Evolutionary conservation across 1,140 invertebrate species (phyloP).

Genomic region (Latrodectus geometricus): DNA sequence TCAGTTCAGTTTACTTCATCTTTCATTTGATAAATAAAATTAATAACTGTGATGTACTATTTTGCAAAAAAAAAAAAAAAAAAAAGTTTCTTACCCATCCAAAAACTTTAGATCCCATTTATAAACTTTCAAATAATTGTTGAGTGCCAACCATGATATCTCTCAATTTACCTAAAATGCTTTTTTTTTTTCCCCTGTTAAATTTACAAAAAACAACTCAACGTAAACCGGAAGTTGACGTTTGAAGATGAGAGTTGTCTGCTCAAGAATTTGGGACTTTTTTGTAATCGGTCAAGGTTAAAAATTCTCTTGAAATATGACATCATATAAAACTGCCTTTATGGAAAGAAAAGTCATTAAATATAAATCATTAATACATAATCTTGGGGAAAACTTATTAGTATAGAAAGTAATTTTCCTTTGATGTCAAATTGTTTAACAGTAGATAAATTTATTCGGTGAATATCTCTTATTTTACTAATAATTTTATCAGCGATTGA

Average conservation of each 20-base stretch:
- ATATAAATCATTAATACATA: neutral
- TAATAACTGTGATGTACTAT: too few species aligned
- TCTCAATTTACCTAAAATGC: too few species aligned
- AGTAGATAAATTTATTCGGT: neutral
- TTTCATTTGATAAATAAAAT: too few species aligned
- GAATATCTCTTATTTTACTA: neutral
- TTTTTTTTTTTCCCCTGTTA: too few species aligned
- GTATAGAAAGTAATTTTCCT: neutral
- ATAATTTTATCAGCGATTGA: neutral
- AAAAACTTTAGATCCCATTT: too few species aligned
- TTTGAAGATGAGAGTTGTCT: constrained; percentile 12
- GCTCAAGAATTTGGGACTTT: neutral
- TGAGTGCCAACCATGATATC: too few species aligned
- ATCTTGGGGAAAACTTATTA: neutral
- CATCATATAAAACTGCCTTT: constrained; percentile 17
- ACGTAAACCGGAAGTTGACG: constrained; percentile 52
- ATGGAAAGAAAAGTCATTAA: neutral
- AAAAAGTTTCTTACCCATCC: too few species aligned
- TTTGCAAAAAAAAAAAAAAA: too few species aligned
- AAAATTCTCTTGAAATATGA: constrained; percentile 3
- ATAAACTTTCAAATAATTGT: too few species aligned
- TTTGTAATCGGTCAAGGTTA: constrained; percentile 44
- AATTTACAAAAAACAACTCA: neutral
- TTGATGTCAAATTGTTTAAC: neutral
- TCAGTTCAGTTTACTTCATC: too few species aligned